phyloP scores from a whole-genome alignment of 1,140 invertebrate species.

The Gonioctena quinquepunctata region DNA sequence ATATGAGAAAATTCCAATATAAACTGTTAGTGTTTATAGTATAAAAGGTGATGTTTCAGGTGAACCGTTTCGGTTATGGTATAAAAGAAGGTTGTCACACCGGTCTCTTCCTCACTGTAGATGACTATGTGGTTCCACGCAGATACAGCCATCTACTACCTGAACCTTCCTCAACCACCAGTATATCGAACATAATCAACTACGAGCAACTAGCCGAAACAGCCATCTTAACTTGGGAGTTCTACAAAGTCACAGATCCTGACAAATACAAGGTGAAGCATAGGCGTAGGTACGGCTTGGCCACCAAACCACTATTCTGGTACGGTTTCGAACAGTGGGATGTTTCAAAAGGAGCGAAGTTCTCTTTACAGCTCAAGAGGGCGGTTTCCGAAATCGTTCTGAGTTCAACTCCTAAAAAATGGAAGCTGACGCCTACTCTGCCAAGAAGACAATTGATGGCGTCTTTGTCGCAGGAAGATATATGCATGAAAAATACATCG shows the following conservation, averaged over 20 bases:
- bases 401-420: slow-evolving; percentile 45
- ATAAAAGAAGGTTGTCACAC: slow-evolving; percentile 58
- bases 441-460: slow-evolving; percentile 56
- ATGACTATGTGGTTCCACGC: slow-evolving; percentile 32
- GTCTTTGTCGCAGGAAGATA: slow-evolving; percentile 51
- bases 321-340: slow-evolving; percentile 59
- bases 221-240: slow-evolving; percentile 41
- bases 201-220: slow-evolving; percentile 39
- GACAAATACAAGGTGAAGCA: slow-evolving; percentile 41
- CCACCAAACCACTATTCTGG: slow-evolving; percentile 56
- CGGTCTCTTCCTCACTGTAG: slow-evolving; percentile 43
- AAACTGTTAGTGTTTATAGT: neutral
- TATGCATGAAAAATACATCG: slow-evolving; percentile 8
- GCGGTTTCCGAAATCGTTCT: slow-evolving; percentile 55
- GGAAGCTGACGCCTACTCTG: slow-evolving; percentile 53
- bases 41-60: too few relatives aligned
- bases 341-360: slow-evolving; percentile 55
- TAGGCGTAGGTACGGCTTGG: slow-evolving; percentile 55
- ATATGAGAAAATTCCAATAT: too few relatives aligned
- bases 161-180: neutral
- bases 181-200: slow-evolving; percentile 22
- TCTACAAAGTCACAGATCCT: slow-evolving; percentile 26
- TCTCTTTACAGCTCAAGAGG: slow-evolving; percentile 55
- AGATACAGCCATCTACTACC: neutral
- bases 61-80: slow-evolving; percentile 58